Evolutionary conservation across 2,113 vertebrate genomes (phyloP).

Genomic region (Lycaon pictus): DNA sequence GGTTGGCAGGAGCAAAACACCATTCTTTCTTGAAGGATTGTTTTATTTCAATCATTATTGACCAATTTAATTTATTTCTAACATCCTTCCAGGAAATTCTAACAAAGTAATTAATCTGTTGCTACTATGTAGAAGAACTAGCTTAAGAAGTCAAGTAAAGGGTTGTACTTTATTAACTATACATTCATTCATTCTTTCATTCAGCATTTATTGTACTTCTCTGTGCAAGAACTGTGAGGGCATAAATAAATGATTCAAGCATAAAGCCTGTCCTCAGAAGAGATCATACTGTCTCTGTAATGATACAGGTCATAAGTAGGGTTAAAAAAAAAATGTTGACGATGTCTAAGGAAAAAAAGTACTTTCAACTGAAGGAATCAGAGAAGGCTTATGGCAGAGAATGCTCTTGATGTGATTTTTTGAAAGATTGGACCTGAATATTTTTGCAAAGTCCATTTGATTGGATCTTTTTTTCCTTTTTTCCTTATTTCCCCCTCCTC

Average conservation of each 20-base stretch:
- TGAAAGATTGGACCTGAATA: background rate
- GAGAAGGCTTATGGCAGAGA: background rate
- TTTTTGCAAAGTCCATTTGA: background rate
- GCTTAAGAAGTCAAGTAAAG: background rate
- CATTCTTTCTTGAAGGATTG: background rate
- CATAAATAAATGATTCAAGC: background rate
- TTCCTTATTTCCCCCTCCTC: background rate
- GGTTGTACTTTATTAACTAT: background rate
- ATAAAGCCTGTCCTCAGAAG: background rate
- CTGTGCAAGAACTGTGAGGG: background rate
- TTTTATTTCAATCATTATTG: background rate
- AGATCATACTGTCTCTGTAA: background rate
- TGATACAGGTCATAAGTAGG: background rate
- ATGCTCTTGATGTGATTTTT: background rate
- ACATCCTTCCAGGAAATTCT: constrained; percentile 2
- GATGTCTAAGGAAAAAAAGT: background rate
- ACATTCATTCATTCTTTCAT: background rate
- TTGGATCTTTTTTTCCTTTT: background rate
- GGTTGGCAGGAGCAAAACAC: background rate
- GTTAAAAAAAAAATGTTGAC: background rate
- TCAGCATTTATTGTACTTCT: background rate
- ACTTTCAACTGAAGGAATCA: background rate
- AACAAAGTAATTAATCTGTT: background rate
- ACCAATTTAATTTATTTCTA: background rate
- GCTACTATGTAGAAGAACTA: background rate